A percentile compares a stretch with the other conserved stretches of the same genome.
Evolutionary conservation across 1,140 invertebrate genomes (phyloP).

Genomic region (Phortica variegata): DNA sequence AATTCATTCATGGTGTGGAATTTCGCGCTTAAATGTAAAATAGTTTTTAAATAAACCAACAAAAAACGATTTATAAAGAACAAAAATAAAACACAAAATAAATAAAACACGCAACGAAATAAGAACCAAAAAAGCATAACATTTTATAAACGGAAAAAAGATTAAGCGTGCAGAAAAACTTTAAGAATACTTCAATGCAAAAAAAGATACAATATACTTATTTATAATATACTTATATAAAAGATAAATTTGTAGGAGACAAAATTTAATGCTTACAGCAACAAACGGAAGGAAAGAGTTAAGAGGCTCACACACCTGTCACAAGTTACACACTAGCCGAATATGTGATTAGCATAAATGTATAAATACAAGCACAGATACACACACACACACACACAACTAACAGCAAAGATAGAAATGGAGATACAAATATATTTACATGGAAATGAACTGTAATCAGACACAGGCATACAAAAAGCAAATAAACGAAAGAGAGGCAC

Average conservation of each 20-base stretch:
- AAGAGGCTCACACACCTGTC: no score
- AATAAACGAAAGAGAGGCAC: slow-evolving; percentile 11
- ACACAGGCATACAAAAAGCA: slow-evolving; percentile 1
- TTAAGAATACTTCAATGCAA: slow-evolving; percentile 51
- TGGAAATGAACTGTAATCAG: slow-evolving; percentile 3
- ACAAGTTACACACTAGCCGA: slow-evolving; percentile 28
- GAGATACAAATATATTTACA: slow-evolving; percentile 24
- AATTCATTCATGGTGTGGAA: slow-evolving; percentile 57
- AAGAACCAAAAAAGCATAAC: slow-evolving; percentile 9
- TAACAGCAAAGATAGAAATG: slow-evolving; percentile 15
- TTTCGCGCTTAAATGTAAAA: slow-evolving; percentile 57
- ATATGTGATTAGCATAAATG: slow-evolving; percentile 46
- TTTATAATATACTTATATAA: no score
- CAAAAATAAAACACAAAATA: slow-evolving; percentile 39
- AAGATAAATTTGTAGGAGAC: background rate
- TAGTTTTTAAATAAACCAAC: slow-evolving; percentile 54
- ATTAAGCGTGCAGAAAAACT: slow-evolving; percentile 18
- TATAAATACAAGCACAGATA: slow-evolving; percentile 42
- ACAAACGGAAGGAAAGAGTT: no score
- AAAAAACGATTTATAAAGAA: slow-evolving; percentile 42
- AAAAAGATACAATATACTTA: slow-evolving; percentile 48
- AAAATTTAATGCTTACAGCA: slow-evolving; percentile 3
- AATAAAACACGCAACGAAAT: slow-evolving; percentile 12
- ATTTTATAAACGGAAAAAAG: slow-evolving; percentile 4
- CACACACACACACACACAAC: slow-evolving; percentile 23